These are phyloP conservation scores for Petrophora chlorosata DNA, from an alignment of 2,888 invertebrate species.

Conservation along the genomic window DNA sequence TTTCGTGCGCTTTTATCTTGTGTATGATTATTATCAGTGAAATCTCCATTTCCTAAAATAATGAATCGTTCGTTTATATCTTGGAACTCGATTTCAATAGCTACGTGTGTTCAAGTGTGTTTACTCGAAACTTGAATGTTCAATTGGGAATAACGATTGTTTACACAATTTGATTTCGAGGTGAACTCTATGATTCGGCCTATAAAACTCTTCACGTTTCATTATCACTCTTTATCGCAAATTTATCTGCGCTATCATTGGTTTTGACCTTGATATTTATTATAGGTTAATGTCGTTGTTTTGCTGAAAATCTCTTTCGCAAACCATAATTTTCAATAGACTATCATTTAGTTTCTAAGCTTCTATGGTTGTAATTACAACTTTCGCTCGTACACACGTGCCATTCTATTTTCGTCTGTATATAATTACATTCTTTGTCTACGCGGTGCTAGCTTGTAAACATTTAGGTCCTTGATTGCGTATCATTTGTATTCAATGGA, in stretches of 20 bases:
- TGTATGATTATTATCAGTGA: conserved; percentile 25
- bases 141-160: conserved; percentile 45
- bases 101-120: conserved; percentile 42
- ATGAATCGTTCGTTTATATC: not conserved
- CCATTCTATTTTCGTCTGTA: conserved; percentile 43
- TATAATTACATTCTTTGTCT: conserved; percentile 46
- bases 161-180: conserved; percentile 39
- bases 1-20: conserved; percentile 26
- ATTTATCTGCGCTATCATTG: conserved; percentile 58
- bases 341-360: conserved; percentile 20
- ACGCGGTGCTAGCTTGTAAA: conserved; percentile 43
- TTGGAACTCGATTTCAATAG: conserved; percentile 9
- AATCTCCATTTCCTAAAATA: conserved; percentile 10
- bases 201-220: conserved; percentile 39
- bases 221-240: conserved; percentile 55
- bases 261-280: conserved; percentile 54
- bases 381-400: conserved; percentile 50
- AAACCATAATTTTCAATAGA: conserved; percentile 15
- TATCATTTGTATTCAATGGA: conserved; percentile 58
- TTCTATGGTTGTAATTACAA: conserved; percentile 32
- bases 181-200: conserved; percentile 47
- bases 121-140: conserved; percentile 36
- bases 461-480: conserved; percentile 50
- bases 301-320: conserved; percentile 21
- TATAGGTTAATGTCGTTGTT: conserved; percentile 21